Conservation (phyloP, 2,888 invertebrate species). For the Balanococcus diminutus region DNA sequence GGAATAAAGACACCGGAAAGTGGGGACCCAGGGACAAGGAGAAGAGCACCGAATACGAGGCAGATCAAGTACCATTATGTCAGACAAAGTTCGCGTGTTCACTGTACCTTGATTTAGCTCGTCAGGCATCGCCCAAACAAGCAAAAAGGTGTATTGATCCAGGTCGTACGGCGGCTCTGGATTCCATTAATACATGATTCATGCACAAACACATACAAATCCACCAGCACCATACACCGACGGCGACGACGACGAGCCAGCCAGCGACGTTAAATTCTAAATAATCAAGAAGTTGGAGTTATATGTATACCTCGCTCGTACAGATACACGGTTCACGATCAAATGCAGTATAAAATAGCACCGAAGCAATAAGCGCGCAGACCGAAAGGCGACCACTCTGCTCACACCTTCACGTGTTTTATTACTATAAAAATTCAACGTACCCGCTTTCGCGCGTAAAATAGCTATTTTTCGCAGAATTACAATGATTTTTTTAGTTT, state of each 20-base stretch:
- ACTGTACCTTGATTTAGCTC: conserved; percentile 10
- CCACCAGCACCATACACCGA: not conserved
- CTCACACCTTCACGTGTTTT: conserved; percentile 3
- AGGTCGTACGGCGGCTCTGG: conserved; percentile 28
- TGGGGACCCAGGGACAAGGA: not conserved
- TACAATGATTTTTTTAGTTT: not conserved
- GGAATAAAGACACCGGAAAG: not conserved
- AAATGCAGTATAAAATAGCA: conserved; percentile 19
- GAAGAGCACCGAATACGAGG: not conserved
- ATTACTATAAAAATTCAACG: conserved; percentile 11
- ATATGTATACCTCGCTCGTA: not conserved
- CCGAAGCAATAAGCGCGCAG: conserved; percentile 18
- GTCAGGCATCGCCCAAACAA: conserved; percentile 26
- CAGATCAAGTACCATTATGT: conserved; percentile 3
- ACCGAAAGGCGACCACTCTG: conserved; percentile 6
- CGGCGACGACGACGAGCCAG: not conserved
- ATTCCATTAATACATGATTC: conserved; percentile 37
- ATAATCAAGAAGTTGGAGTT: conserved; percentile 22
- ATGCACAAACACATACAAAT: conserved; percentile 23
- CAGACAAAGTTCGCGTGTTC: conserved; percentile 19
- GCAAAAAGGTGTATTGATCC: conserved; percentile 31
- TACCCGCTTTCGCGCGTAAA: not conserved
- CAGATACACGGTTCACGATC: not conserved
- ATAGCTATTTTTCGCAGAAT: not conserved
- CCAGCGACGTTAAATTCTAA: not conserved